Conservation (phyloP, 2,888 invertebrate species). For the Tenodera sinensis region DNA sequence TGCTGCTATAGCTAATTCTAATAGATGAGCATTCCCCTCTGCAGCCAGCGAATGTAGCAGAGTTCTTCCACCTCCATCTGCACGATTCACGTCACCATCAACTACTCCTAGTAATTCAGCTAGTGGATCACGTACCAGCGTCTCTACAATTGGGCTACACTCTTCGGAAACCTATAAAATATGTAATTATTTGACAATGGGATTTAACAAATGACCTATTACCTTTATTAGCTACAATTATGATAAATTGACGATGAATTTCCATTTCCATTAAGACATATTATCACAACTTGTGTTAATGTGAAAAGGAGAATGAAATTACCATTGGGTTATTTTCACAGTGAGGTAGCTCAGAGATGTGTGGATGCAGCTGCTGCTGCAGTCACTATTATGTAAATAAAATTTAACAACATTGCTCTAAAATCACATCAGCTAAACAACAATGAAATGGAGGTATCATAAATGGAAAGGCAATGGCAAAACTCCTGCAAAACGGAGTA, state of each 20-base stretch:
- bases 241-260: neutral
- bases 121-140: conserved; percentile 43
- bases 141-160: conserved; percentile 15
- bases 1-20: conserved; percentile 61
- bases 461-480: no score
- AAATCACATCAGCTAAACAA: no score
- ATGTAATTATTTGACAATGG: neutral
- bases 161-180: conserved; percentile 20
- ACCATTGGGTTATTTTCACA: neutral
- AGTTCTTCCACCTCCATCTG: conserved; percentile 60
- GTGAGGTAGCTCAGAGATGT: neutral
- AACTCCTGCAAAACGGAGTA: no score
- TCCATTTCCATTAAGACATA: neutral
- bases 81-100: conserved; percentile 50
- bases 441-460: no score
- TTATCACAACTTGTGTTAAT: neutral
- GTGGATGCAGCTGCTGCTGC: neutral
- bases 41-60: conserved; percentile 72
- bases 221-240: neutral
- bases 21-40: conserved; percentile 66
- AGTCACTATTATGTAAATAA: no score
- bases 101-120: conserved; percentile 44
- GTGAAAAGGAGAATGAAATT: neutral
- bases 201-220: no score
- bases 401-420: no score